A percentile compares a stretch with the other conserved stretches of the same genome.
phyloP scores from a whole-genome alignment of 2,113 vertebrate genomes.

The Notothenia rossii region DNA sequence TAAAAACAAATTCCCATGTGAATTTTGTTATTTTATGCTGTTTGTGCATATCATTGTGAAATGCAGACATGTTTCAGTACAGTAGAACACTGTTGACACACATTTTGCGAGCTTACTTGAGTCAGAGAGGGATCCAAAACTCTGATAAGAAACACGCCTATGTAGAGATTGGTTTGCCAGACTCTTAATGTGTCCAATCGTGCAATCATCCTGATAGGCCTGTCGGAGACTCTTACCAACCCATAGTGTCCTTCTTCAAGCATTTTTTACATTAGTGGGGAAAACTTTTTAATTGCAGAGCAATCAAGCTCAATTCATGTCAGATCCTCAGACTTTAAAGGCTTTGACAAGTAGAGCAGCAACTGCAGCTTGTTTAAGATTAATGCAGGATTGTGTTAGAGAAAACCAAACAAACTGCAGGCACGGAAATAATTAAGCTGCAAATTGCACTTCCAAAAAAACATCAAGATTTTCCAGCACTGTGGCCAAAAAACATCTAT shows the following conservation, averaged over 20 bases:
- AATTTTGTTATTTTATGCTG: slow-evolving; percentile 32
- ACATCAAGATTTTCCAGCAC: slow-evolving; percentile 68
- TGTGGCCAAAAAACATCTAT: slow-evolving; percentile 71
- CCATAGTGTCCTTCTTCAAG: slow-evolving; percentile 24
- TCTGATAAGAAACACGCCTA: slow-evolving; percentile 53
- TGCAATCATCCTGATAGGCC: slow-evolving; percentile 12
- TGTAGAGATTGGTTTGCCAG: slow-evolving; percentile 25
- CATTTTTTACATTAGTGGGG: slow-evolving; percentile 16
- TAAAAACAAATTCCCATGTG: slow-evolving; percentile 26
- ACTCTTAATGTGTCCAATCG: slow-evolving; percentile 2
- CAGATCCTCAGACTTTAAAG: slow-evolving; percentile 7
- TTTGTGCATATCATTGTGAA: slow-evolving; percentile 16
- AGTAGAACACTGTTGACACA: slow-evolving; percentile 22
- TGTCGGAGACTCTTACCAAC: slow-evolving; percentile 25
- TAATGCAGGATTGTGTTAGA: slow-evolving; percentile 35
- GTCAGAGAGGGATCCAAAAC: slow-evolving; percentile 34
- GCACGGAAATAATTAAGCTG: slow-evolving; percentile 64
- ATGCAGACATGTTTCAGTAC: slow-evolving; percentile 13
- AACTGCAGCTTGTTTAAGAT: slow-evolving; percentile 28
- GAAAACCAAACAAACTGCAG: slow-evolving; percentile 52
- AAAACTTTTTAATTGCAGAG: slow-evolving; percentile 17
- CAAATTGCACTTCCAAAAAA: slow-evolving; percentile 70
- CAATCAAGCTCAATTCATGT: slow-evolving; percentile 23
- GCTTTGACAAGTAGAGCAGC: slow-evolving; percentile 27
- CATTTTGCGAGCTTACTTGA: slow-evolving; percentile 6